Evolutionary conservation across 2,888 invertebrate genomes (phyloP), one percentile per base, ranked within the genome.

Genomic region (Cloeon dipterum): DNA sequence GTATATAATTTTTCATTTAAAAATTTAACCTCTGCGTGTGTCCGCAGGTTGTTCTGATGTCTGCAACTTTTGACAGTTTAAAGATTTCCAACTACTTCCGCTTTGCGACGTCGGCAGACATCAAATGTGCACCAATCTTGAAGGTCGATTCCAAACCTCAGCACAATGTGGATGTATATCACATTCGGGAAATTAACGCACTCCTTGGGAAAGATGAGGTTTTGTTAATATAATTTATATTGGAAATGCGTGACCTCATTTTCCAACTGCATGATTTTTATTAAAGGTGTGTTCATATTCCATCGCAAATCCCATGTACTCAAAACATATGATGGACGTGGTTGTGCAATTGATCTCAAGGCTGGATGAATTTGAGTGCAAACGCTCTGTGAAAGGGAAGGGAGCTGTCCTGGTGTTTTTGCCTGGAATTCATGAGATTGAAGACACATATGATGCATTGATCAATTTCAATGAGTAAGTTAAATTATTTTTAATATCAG

Each of bases 401-500:
- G 61, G 74, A 1, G 76, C 83, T 3, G 79, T 89, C 16, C 62
- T 94, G 1, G 69, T 91, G 37, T 94, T 94, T 55, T 54, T 94
- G 43, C 93, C 93, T 1, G 93, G 88, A 33, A 69, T 85, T 37
- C 59, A 68, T 46, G 88, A 89, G 61, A 88, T 88, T 40, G 78
- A 82, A 50, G 69, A 71, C 38, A 58, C 77, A 47, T 66, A 67
- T 48, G 59, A 53, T 32, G 45, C 51, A 4, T 46, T 67, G 2
- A 47, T 49, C 23, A 23, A 25, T 23, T 8, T n/a, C 25, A 10
- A 10, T 23, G 25, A 23, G 25, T 23, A n/a, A 23, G n/a, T n/a
- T n/a, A n/a, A n/a, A n/a, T n/a, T n/a, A n/a, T n/a, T n/a, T n/a
- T n/a, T n/a, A n/a, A n/a, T n/a, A n/a, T n/a, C n/a, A n/a, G n/a